Evolutionary conservation across 2,797 vertebrate genomes (phyloP), one percentile per base, ranked within the genome.

Genomic region (Smutsia gigantea): DNA sequence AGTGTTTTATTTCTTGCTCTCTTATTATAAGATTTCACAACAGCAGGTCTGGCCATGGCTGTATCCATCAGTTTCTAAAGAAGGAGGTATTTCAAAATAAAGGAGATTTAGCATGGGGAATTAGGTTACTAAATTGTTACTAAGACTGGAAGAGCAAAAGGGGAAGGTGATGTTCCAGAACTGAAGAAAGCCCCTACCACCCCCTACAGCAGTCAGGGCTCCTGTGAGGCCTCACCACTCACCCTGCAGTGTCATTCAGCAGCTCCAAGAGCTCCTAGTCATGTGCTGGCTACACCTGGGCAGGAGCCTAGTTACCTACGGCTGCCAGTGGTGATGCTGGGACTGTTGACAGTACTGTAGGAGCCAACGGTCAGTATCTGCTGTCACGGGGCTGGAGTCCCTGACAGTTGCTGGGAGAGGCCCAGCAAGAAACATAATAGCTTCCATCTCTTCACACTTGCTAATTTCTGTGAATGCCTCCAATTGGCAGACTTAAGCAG

Each of bases 321-420:
- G 17, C 59, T 84, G 46, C 64, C 15, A 4, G 13, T 15, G 12
- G 37, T 69, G 5, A 0, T 14, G 5, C 21, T 37, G n/a, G 46
- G 10, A 2, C 14, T 4, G 0, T 12, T 21, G 18, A 13, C 59
- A 21, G 1, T 0, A 0, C 4, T 13, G 0, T 4, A 53, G 42
- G 19, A 39, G 34, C 15, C 1, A 0, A 4, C 5, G 18, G 39
- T 59, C 82, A 51, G 14, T 49, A 25, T 87, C 49, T 34, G 5
- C 59, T 59, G 7, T 57, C 39, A 29, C 46, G 13, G 42, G 64
- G 6, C 57, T 78, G 7, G 19, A 84, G 18, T n/a, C 34, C 5
- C 19, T 14, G 31, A 21, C 57, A 34, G 78, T 77, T 82, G 23
- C 57, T 82, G 42, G 42, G 49, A 69, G 8, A 79, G 11, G 4